phyloP scores from a whole-genome alignment of 2,888 invertebrate species.

The Drosophila peninsularis region DNA sequence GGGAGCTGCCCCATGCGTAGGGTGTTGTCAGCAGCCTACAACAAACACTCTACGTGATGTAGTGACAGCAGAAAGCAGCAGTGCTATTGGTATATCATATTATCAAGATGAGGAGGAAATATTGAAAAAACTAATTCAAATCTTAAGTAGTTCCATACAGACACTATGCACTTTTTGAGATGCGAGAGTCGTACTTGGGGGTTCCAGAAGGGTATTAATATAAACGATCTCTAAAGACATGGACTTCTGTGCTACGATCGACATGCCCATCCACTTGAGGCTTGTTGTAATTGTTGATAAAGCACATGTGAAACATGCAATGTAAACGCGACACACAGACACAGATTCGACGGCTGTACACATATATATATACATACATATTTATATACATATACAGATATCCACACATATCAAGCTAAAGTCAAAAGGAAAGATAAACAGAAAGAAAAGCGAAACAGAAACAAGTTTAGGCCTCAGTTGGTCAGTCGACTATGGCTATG shows the following conservation, averaged over 20 bases:
- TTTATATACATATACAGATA: neutral
- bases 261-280: neutral
- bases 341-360: slow-evolving; percentile 34
- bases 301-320: slow-evolving; percentile 14
- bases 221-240: neutral
- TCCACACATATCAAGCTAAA: neutral
- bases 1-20: neutral
- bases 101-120: too few relatives aligned
- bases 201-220: neutral
- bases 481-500: slow-evolving; percentile 12
- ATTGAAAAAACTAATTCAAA: neutral
- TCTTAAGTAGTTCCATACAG: neutral
- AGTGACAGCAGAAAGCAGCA: neutral
- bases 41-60: slow-evolving; percentile 9
- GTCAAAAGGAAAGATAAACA: slow-evolving; percentile 16
- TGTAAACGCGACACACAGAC: slow-evolving; percentile 55
- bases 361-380: neutral
- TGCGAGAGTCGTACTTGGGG: neutral
- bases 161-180: neutral
- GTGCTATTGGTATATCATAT: too few relatives aligned
- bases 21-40: slow-evolving; percentile 14
- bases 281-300: slow-evolving; percentile 12
- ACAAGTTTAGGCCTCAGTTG: slow-evolving; percentile 7
- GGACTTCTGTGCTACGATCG: neutral
- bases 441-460: slow-evolving; percentile 17